Base-by-base conservation (phyloP, 2,113 vertebrate genomes). In the Chaetura pelagica region DNA sequence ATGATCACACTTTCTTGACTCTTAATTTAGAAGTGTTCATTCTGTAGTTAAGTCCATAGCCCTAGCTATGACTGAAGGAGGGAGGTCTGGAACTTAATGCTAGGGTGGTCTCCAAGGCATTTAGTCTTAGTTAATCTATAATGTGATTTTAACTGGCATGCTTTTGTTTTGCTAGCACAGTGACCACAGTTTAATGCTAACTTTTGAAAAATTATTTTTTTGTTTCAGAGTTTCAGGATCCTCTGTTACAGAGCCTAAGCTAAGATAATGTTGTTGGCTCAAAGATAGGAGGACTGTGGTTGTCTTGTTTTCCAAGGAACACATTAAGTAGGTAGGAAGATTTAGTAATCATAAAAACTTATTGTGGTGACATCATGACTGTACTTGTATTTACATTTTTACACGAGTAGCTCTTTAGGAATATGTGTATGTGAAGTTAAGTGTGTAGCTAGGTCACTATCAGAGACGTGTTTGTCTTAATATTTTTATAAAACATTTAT, bases 91-190 rank as follows among this genome's bases (percentile, higher is more conserved):
- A 68, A 63, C 81, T 95, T 44, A 73, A 61, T 90, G 73, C 26
- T 30, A 89, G 29, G 34, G 74, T 95, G 52, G 32, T 35, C 7
- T 90, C 57, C 55, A 62, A 94, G 71, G 32, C 19, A 5, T 92
- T 89, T 74, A 55, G 17, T 89, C 85, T 96, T 87, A 68, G 59
- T 92, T 96, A 18, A 61, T 81, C 40, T 61, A 80, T 26, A 74
- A 63, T 62, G 51, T 48, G 81, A 17, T 29, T 82, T 63, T 72
- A 95, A 51, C 18, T 38, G 9, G 11, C 11, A 21, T 48, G 7
- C 34, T 51, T 87, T 86, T 63, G 20, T 91, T 66, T 89, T 96
- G 46, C 73, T 88, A 92, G 34, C 5, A 5, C 89, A 46, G 10
- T 46, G 10, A 57, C 21, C 38, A 20, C 10, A 21, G 11, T 40